phyloP scores from a whole-genome alignment of 1,140 invertebrate genomes.

The Eubasilissa regina region DNA sequence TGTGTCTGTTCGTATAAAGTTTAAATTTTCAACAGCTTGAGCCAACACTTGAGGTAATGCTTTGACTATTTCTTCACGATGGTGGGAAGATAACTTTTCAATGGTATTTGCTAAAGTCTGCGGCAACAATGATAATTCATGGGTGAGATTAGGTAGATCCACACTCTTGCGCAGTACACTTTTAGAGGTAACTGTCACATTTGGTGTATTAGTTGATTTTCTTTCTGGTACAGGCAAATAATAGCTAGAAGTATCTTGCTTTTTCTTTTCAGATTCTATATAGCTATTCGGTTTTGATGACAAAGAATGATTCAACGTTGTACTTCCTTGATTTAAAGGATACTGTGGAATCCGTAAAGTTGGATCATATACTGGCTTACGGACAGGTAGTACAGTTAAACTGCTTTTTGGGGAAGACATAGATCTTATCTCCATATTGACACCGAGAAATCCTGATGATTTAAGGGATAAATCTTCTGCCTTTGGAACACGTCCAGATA shows the following conservation, averaged over 20 bases:
- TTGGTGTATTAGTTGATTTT: not conserved
- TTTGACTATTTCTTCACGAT: constrained; percentile 51
- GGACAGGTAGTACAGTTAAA: constrained; percentile 13
- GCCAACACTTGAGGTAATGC: constrained; percentile 49
- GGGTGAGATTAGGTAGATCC: constrained; percentile 26
- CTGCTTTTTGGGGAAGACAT: too few relatives aligned
- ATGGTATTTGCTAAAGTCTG: constrained; percentile 37
- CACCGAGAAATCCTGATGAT: too few relatives aligned
- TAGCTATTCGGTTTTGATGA: too few relatives aligned
- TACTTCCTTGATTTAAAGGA: constrained; percentile 11
- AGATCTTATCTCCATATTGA: constrained; percentile 1
- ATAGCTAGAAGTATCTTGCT: not conserved
- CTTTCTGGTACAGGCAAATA: not conserved
- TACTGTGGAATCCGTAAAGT: constrained; percentile 56
- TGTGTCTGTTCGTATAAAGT: too few relatives aligned
- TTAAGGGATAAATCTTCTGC: constrained; percentile 58
- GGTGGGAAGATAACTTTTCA: constrained; percentile 42
- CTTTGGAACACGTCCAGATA: constrained; percentile 42
- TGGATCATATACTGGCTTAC: constrained; percentile 56
- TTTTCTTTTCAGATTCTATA: too few relatives aligned
- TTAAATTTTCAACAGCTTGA: constrained; percentile 49
- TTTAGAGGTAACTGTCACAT: not conserved
- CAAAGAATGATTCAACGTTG: not conserved
- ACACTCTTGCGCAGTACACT: not conserved
- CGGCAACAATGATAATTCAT: constrained; percentile 38